A percentile compares a stretch with the other conserved stretches of the same genome.
Conservation (phyloP, 2,797 vertebrate species). For the Lagodon rhomboides region DNA sequence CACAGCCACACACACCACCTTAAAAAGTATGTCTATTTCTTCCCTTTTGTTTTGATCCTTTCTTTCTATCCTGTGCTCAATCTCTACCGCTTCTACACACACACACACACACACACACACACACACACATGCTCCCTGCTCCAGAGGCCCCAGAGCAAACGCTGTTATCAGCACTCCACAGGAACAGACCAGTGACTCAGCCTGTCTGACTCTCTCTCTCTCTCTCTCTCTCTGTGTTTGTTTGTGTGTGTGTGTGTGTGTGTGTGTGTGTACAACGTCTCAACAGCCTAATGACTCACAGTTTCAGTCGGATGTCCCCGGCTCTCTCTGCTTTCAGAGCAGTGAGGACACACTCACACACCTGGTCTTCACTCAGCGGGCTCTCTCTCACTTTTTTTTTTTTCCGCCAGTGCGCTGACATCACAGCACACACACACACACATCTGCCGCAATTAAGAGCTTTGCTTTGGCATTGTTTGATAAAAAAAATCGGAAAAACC, state of each 20-base stretch:
- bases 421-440: slow-evolving; percentile 13
- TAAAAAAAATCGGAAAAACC: not conserved
- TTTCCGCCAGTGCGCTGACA: not conserved
- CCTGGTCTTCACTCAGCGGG: slow-evolving; percentile 21
- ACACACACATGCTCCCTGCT: slow-evolving; percentile 29
- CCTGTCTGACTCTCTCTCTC: slow-evolving; percentile 43
- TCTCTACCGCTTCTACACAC: slow-evolving; percentile 49
- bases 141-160: slow-evolving; percentile 69
- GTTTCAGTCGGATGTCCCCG: slow-evolving; percentile 55
- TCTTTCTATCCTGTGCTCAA: slow-evolving; percentile 50
- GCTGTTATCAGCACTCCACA: slow-evolving; percentile 79
- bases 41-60: slow-evolving; percentile 45
- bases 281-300: slow-evolving; percentile 56
- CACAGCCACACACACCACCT: not conserved
- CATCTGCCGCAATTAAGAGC: not conserved
- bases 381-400: slow-evolving; percentile 23
- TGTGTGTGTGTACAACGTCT: slow-evolving; percentile 3
- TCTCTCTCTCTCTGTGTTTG: not conserved
- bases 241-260: slow-evolving; percentile 24
- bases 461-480: not conserved
- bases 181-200: slow-evolving; percentile 76
- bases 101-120: slow-evolving; percentile 37
- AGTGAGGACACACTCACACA: slow-evolving; percentile 46
- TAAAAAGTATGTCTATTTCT: slow-evolving; percentile 39
- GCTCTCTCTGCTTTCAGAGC: slow-evolving; percentile 46